phyloP scores from a whole-genome alignment of 2,113 vertebrate genomes.

The Antennarius striatus region DNA sequence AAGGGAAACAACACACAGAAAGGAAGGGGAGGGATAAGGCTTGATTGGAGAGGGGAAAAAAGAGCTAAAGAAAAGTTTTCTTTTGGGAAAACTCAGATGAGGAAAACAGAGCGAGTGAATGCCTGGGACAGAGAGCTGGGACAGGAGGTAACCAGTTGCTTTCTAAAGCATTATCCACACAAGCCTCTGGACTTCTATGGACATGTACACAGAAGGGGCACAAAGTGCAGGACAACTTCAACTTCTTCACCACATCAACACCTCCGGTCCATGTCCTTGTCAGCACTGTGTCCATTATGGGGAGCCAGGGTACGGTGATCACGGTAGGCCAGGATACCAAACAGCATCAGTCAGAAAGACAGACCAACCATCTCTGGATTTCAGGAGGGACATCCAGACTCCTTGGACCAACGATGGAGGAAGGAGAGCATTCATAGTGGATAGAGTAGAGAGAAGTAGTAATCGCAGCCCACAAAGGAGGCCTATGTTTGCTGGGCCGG shows the following conservation, averaged over 20 bases:
- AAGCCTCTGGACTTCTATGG: slow-evolving; percentile 59
- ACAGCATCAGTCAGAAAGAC: slow-evolving; percentile 41
- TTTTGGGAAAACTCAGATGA: slow-evolving; percentile 76
- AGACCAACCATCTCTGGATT: slow-evolving; percentile 58
- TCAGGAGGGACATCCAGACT: slow-evolving; percentile 52
- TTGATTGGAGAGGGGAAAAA: slow-evolving; percentile 44
- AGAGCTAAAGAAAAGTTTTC: slow-evolving; percentile 73
- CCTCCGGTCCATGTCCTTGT: slow-evolving; percentile 46
- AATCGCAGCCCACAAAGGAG: slow-evolving; percentile 72
- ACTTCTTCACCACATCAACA: slow-evolving; percentile 44
- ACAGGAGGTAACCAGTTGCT: slow-evolving; percentile 70
- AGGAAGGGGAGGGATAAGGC: slow-evolving; percentile 72
- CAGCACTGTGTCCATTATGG: slow-evolving; percentile 60
- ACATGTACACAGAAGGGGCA: slow-evolving; percentile 76
- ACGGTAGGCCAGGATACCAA: slow-evolving; percentile 38
- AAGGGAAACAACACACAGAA: slow-evolving; percentile 72
- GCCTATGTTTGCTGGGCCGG: slow-evolving; percentile 65
- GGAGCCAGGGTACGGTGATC: slow-evolving; percentile 26
- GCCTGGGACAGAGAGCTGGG: slow-evolving; percentile 67
- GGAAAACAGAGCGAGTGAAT: slow-evolving; percentile 80
- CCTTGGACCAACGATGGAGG: slow-evolving; percentile 47
- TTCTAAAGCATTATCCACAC: slow-evolving; percentile 64
- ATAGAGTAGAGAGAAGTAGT: slow-evolving; percentile 44
- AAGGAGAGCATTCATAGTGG: slow-evolving; percentile 44
- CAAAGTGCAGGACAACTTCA: slow-evolving; percentile 61